phyloP scores from a whole-genome alignment of 1,140 invertebrate genomes.

The Belonocnema kinseyi region DNA sequence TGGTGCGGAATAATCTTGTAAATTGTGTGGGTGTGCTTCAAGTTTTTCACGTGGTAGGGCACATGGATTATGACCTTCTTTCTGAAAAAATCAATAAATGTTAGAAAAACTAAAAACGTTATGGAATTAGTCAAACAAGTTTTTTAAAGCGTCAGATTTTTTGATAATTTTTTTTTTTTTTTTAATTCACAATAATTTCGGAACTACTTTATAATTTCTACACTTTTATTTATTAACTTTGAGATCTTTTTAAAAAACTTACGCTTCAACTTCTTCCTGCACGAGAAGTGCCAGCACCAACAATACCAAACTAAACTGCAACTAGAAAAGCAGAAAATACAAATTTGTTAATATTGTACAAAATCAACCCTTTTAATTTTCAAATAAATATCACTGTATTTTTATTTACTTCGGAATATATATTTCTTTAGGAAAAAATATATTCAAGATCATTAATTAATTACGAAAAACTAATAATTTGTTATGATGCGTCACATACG shows the following conservation, averaged over 20 bases:
- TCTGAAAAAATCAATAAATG: conserved; percentile 28
- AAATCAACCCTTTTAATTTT: too few species aligned
- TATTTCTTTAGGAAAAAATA: too few species aligned
- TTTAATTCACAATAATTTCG: too few species aligned
- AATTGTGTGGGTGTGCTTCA: conserved; percentile 71
- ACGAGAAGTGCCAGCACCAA: conserved; percentile 34
- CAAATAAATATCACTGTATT: too few species aligned
- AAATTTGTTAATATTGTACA: neutral
- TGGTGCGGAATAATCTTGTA: conserved; percentile 67
- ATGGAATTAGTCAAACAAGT: neutral
- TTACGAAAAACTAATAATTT: too few species aligned
- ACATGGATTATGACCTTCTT: conserved; percentile 70
- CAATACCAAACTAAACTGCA: conserved; percentile 39
- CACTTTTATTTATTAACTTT: too few species aligned
- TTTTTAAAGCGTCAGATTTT: neutral
- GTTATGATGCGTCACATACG: too few species aligned
- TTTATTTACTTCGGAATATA: too few species aligned
- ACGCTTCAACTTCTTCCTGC: conserved; percentile 32
- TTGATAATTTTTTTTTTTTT: too few species aligned
- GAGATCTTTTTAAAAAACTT: neutral
- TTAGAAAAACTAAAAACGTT: neutral
- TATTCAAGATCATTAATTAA: too few species aligned
- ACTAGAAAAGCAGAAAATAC: conserved; percentile 39
- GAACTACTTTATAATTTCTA: too few species aligned
- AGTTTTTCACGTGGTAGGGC: conserved; percentile 70